These are phyloP conservation scores for Xestobium rufovillosum DNA, from an alignment of 2,888 invertebrate genomes.

Conservation along the genomic window DNA sequence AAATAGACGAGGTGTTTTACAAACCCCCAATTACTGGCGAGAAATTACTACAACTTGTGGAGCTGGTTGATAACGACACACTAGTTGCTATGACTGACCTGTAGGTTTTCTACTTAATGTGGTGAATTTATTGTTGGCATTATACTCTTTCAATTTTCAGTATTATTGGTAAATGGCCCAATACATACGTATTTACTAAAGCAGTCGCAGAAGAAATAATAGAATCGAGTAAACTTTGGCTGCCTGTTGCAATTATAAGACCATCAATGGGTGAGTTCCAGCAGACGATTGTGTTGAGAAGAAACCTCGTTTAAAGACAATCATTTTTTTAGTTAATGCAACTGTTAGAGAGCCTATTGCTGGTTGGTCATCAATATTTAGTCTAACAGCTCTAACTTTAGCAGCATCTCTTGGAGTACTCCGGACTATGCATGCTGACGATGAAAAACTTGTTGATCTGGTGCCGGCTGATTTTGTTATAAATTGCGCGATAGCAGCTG, in stretches of 20 bases:
- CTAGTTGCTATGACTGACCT: constrained; percentile 3
- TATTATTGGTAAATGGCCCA: constrained; percentile 39
- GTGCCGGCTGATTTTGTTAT: constrained; percentile 51
- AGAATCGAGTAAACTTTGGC: constrained; percentile 52
- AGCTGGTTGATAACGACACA: constrained; percentile 42
- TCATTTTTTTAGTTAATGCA: constrained; percentile 27
- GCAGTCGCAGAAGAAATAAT: constrained; percentile 76
- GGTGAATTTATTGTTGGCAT: too few species aligned
- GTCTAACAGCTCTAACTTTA: constrained; percentile 46
- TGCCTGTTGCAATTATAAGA: constrained; percentile 74
- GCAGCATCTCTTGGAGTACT: constrained; percentile 54
- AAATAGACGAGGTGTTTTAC: constrained; percentile 51
- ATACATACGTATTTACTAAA: constrained; percentile 87
- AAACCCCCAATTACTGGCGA: constrained; percentile 38
- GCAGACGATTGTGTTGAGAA: too few species aligned
- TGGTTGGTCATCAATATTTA: constrained; percentile 60
- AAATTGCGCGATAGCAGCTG: constrained; percentile 10
- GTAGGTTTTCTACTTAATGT: too few species aligned
- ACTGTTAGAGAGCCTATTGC: constrained; percentile 36
- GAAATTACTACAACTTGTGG: constrained; percentile 40
- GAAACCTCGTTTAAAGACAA: too few species aligned
- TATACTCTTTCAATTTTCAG: too few species aligned
- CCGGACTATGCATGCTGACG: constrained; percentile 49
- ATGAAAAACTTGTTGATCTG: constrained; percentile 52
- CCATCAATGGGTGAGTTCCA: constrained; percentile 73